Conservation (phyloP, 2,888 invertebrate genomes). For the Anticlea derivata region DNA sequence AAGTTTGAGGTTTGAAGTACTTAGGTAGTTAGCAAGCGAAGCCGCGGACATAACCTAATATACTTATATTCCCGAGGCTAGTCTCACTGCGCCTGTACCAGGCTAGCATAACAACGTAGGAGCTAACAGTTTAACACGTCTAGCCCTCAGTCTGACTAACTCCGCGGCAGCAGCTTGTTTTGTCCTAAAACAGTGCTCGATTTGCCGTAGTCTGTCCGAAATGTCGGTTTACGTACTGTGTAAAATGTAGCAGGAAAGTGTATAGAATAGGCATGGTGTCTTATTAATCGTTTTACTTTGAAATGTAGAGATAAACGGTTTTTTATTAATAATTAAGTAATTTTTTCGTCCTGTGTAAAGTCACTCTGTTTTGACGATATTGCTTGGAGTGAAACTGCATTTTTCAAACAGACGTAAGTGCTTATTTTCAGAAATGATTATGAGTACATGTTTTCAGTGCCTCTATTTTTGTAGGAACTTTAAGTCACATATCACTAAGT, state of each 20-base stretch:
- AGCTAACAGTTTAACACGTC: conserved; percentile 39
- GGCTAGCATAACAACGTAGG: conserved; percentile 52
- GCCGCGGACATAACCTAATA: background rate
- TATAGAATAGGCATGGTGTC: conserved; percentile 1
- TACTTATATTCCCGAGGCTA: background rate
- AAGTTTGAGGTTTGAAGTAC: too few species aligned
- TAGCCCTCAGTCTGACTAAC: conserved; percentile 37
- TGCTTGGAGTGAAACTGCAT: background rate
- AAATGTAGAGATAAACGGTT: conserved; percentile 3
- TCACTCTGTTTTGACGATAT: background rate
- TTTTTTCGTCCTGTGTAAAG: background rate
- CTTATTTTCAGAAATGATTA: too few species aligned
- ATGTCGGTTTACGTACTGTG: conserved; percentile 14
- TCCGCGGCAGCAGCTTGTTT: conserved; percentile 52
- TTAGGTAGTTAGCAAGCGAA: too few species aligned
- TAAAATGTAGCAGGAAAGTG: conserved; percentile 21
- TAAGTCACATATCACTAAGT: too few species aligned
- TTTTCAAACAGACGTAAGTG: too few species aligned
- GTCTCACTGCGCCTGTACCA: conserved; percentile 43
- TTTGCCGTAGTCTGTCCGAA: conserved; percentile 27
- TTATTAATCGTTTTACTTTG: conserved; percentile 1
- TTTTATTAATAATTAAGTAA: background rate
- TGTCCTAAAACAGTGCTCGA: conserved; percentile 43
- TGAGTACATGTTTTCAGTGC: too few species aligned
- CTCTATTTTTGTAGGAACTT: too few species aligned